Percentiles rank a stretch among this genome's conserved stretches.
These are phyloP conservation scores for Hydropsyche betteni DNA, from an alignment of 2,888 invertebrate genomes.

Conservation along the genomic window DNA sequence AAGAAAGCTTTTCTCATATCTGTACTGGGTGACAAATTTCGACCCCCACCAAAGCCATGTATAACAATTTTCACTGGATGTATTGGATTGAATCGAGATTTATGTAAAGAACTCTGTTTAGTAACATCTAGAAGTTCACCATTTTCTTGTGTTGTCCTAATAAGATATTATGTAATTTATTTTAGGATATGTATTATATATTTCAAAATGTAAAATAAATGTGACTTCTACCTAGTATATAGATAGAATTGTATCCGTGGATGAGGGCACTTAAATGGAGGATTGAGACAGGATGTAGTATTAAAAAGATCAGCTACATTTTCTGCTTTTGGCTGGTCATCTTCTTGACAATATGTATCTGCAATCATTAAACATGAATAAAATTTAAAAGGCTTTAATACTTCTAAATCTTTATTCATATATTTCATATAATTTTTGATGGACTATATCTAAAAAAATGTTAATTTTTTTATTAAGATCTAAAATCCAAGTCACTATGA, in stretches of 20 bases:
- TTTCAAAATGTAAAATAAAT: neutral
- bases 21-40: slow-evolving; percentile 83
- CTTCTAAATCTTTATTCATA: no score
- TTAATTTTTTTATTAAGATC: no score
- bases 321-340: slow-evolving; percentile 57
- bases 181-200: neutral
- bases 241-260: slow-evolving; percentile 83
- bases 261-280: slow-evolving; percentile 84
- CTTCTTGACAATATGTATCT: slow-evolving; percentile 47
- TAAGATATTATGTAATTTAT: no score
- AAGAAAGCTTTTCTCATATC: slow-evolving; percentile 87
- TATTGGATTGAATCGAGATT: slow-evolving; percentile 79
- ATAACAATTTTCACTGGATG: slow-evolving; percentile 88
- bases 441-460: no score
- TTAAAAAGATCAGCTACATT: slow-evolving; percentile 76
- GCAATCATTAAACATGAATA: neutral
- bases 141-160: slow-evolving; percentile 76
- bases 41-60: slow-evolving; percentile 90
- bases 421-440: no score
- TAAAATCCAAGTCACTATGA: no score
- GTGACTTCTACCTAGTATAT: slow-evolving; percentile 73
- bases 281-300: slow-evolving; percentile 82
- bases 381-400: no score
- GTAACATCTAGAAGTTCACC: slow-evolving; percentile 78
- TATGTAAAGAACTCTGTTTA: slow-evolving; percentile 74